Percentiles rank a stretch among this genome's conserved stretches.
Conservation (phyloP, 1,140 invertebrate species). For the Ceratitis capitata region DNA sequence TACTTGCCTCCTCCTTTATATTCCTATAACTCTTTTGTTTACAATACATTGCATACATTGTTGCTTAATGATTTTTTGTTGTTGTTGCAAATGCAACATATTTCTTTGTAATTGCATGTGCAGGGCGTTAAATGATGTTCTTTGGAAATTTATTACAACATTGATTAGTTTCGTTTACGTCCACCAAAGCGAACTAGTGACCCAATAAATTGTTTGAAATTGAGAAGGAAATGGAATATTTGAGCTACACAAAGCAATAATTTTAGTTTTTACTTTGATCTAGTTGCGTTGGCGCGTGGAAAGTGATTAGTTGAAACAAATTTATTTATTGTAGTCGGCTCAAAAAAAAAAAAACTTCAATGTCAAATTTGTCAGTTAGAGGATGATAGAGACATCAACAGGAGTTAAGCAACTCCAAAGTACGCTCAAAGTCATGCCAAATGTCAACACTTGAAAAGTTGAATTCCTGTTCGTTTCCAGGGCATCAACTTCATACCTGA, state of each 20-base stretch:
- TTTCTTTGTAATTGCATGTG: conserved; percentile 11
- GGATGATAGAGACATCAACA: too few relatives aligned
- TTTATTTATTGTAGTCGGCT: too few relatives aligned
- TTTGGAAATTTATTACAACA: not conserved
- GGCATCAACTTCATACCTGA: too few relatives aligned
- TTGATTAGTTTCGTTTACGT: not conserved
- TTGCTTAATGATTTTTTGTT: not conserved
- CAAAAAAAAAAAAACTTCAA: too few relatives aligned
- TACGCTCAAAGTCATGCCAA: too few relatives aligned
- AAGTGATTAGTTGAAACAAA: not conserved
- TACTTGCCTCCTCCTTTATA: too few relatives aligned
- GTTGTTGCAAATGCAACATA: not conserved
- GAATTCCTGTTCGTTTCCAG: too few relatives aligned
- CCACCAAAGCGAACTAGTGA: not conserved
- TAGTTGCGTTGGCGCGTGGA: not conserved
- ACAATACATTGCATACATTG: not conserved
- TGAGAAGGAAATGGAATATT: not conserved
- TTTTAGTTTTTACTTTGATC: not conserved
- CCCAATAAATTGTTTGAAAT: not conserved
- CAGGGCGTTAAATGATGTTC: conserved; percentile 12
- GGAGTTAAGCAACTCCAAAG: too few relatives aligned
- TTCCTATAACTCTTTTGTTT: too few relatives aligned
- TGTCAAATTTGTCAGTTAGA: too few relatives aligned
- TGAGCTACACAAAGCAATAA: not conserved
- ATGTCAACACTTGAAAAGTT: too few relatives aligned